These are phyloP conservation scores for Ennomos erosarius DNA, from an alignment of 2,888 invertebrate species.

Conservation along the genomic window DNA sequence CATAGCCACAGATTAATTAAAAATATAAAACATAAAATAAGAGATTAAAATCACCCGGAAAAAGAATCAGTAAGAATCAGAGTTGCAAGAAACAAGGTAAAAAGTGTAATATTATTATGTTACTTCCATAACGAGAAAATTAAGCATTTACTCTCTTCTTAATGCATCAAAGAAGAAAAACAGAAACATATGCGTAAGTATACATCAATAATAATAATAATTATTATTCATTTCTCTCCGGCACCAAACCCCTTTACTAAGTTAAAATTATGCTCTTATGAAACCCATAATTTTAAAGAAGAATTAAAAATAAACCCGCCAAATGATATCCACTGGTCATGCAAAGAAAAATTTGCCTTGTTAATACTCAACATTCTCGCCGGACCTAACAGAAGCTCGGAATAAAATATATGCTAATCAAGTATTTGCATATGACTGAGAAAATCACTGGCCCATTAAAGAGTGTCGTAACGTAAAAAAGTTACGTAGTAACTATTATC, in stretches of 20 bases:
- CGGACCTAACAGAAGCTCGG: slow-evolving; percentile 52
- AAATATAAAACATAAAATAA: too few relatives aligned
- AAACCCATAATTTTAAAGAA: slow-evolving; percentile 12
- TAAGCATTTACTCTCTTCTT: too few relatives aligned
- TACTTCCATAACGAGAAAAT: too few relatives aligned
- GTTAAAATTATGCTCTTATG: slow-evolving; percentile 14
- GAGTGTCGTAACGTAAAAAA: slow-evolving; percentile 56
- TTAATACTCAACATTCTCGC: slow-evolving; percentile 60
- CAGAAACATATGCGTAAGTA: too few relatives aligned
- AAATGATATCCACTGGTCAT: slow-evolving; percentile 29
- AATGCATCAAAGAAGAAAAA: too few relatives aligned
- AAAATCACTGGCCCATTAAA: slow-evolving; percentile 77
- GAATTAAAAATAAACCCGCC: slow-evolving; percentile 26
- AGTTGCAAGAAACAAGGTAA: too few relatives aligned
- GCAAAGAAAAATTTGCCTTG: slow-evolving; percentile 54
- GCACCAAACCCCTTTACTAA: background rate
- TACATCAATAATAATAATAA: background rate
- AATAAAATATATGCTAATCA: slow-evolving; percentile 77
- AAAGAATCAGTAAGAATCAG: too few relatives aligned
- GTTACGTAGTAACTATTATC: too few relatives aligned
- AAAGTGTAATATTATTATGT: too few relatives aligned
- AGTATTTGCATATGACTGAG: slow-evolving; percentile 76
- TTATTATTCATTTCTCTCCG: background rate
- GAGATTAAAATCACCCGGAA: too few relatives aligned
- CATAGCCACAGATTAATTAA: too few relatives aligned